Percentiles rank a stretch among this genome's conserved stretches.
Conservation (phyloP, 1,140 invertebrate genomes). For the Chironomus striatipennis region DNA sequence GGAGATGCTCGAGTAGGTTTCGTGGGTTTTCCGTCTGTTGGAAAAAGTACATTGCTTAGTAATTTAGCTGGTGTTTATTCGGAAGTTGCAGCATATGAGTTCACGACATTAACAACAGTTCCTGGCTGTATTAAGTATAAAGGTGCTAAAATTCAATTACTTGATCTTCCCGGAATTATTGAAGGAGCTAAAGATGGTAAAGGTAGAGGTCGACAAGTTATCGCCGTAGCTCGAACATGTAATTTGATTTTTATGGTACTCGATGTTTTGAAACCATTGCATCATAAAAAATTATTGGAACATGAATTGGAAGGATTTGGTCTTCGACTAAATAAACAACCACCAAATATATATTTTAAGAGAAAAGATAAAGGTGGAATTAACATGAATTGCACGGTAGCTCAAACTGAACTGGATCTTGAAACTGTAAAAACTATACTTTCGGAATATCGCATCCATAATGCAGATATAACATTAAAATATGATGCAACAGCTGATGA, state of each 20-base stretch:
- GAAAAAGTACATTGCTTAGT: slow-evolving; percentile 94
- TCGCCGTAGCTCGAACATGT: slow-evolving; percentile 97
- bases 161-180: slow-evolving; percentile 99
- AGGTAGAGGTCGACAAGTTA: slow-evolving; percentile 96
- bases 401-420: slow-evolving; percentile 89
- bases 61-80: slow-evolving; percentile 98
- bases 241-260: slow-evolving; percentile 97
- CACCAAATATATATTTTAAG: slow-evolving; percentile 93
- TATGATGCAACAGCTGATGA: slow-evolving; percentile 97
- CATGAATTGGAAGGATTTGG: slow-evolving; percentile 99
- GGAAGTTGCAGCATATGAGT: slow-evolving; percentile 99
- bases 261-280: slow-evolving; percentile 94
- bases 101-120: slow-evolving; percentile 98
- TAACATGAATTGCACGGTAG: slow-evolving; percentile 80
- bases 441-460: slow-evolving; percentile 97
- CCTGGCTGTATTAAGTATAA: slow-evolving; percentile 99
- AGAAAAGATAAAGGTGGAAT: slow-evolving; percentile 94
- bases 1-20: slow-evolving; percentile 95
- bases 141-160: slow-evolving; percentile 96
- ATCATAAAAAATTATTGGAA: slow-evolving; percentile 93
- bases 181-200: slow-evolving; percentile 97
- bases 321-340: slow-evolving; percentile 90
- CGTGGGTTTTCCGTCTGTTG: slow-evolving; percentile 99
- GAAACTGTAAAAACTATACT: slow-evolving; percentile 95
- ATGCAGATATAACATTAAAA: slow-evolving; percentile 91